A percentile compares a stretch with the other conserved stretches of the same genome.
Conservation (phyloP, 2,888 invertebrate species). For the Mactromeris polynyma region DNA sequence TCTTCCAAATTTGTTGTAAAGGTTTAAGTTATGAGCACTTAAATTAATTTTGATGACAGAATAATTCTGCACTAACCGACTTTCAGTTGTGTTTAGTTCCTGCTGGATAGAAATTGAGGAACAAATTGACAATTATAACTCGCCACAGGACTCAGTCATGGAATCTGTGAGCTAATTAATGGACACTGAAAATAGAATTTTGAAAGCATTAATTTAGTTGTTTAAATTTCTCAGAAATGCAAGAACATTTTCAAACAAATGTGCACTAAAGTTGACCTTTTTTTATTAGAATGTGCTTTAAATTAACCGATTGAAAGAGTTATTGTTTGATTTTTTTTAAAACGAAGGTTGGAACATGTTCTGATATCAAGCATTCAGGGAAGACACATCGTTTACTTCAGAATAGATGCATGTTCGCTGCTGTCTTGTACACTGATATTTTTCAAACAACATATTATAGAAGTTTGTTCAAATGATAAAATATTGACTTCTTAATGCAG, state of each 20-base stretch:
- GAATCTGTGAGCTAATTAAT: not conserved
- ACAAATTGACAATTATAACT: constrained; percentile 13
- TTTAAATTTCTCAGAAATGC: too few relatives aligned
- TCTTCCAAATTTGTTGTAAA: not conserved
- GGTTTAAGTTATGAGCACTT: not conserved
- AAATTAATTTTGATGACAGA: not conserved
- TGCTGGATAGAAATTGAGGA: not conserved
- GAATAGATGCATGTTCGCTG: not conserved
- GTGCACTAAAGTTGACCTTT: too few relatives aligned
- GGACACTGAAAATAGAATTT: not conserved
- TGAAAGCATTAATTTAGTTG: not conserved
- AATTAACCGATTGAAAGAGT: not conserved
- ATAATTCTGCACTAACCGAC: not conserved
- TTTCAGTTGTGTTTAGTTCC: not conserved
- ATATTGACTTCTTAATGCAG: not conserved
- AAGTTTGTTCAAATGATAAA: not conserved
- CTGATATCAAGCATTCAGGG: too few relatives aligned
- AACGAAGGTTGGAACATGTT: not conserved
- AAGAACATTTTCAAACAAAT: too few relatives aligned
- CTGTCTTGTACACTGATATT: not conserved
- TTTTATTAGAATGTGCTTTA: too few relatives aligned
- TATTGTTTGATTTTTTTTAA: not conserved
- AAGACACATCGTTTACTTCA: too few relatives aligned
- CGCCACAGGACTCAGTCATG: not conserved
- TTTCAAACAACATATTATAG: too few relatives aligned